Evolutionary conservation across 2,113 vertebrate species (phyloP), one percentile per base, ranked within the genome.

Genomic region (Sphaerodactylus townsendi): DNA sequence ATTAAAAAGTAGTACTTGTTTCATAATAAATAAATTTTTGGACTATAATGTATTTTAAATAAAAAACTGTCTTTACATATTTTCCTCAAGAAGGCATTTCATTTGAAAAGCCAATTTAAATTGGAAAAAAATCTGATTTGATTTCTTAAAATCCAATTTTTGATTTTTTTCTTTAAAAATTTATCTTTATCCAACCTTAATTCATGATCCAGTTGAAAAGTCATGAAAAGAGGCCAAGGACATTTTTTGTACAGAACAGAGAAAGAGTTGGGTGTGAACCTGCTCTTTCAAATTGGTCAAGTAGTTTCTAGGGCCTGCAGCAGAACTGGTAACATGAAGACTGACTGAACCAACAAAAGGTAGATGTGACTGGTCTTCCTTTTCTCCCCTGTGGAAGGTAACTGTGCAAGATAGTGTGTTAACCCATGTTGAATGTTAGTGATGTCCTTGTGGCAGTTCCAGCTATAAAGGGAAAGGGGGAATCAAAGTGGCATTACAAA

Each of bases 381-480:
- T 56, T 68, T 39, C 9, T 28, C 35, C 13, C n/a, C 9, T 44
- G 28, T n/a, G n/a, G n/a, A n/a, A n/a, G n/a, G n/a, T n/a, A n/a
- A n/a, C 13, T 56, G 35, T 65, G 15, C 4, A 37, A 41, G 28
- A 37, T 41, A 10, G 35, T 25, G 28, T 68, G 35, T 73, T 48
- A 33, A 7, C 30, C 28, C 35, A 1, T 30, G 10, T 56, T 53
- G 44, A 41, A 4, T 23, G 41, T 70, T 25, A 70, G 6, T n/a
- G 11, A 35, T 66, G 44, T 70, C 77, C 88, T 65, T 85, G 35
- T 64, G 15, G 35, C 23, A 53, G 5, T 46, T 75, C 19, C 1
- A 2, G 7, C 65, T 81, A 48, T 0, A 0, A 1, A 2, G 1
- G 0, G 1, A 78, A 14, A 78, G 56, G 39, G 70, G 37, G 37